phyloP scores from a whole-genome alignment of 2,797 vertebrate species.

The Myotis myotis region DNA sequence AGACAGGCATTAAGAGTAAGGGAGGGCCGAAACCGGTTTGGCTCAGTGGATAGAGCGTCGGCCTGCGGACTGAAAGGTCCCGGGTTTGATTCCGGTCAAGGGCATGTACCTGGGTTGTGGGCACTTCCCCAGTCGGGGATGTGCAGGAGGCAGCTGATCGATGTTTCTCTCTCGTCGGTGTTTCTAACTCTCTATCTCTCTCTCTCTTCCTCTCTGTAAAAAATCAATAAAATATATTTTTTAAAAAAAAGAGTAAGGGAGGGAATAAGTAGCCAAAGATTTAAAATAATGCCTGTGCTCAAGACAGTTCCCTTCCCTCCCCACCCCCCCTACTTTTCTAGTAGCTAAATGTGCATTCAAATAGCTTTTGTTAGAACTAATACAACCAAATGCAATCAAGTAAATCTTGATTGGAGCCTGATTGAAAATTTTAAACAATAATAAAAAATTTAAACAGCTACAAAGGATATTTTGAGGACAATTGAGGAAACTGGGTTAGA shows the following conservation, averaged over 20 bases:
- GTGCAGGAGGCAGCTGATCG: too few species aligned
- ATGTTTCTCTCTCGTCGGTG: too few species aligned
- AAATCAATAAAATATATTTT: too few species aligned
- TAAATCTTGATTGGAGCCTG: background rate
- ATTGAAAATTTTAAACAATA: background rate
- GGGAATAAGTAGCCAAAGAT: background rate
- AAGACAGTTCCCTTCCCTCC: background rate
- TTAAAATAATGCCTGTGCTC: background rate
- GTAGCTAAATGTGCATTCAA: background rate
- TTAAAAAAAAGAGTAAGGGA: background rate
- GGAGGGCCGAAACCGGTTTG: too few species aligned
- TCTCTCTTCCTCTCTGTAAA: too few species aligned
- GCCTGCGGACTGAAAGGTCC: too few species aligned
- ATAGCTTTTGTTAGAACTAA: background rate
- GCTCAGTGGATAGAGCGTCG: too few species aligned
- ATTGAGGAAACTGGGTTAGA: background rate
- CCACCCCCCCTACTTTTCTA: background rate
- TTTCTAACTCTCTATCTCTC: too few species aligned
- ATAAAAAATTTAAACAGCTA: background rate
- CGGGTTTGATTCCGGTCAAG: too few species aligned
- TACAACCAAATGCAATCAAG: background rate
- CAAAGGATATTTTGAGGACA: conserved; percentile 31
- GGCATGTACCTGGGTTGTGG: too few species aligned
- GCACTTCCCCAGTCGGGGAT: too few species aligned
- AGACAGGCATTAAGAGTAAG: background rate